Evolutionary conservation across 1,140 invertebrate genomes (phyloP), one percentile per base, ranked within the genome.

Genomic region (Parapsyche elsis): DNA sequence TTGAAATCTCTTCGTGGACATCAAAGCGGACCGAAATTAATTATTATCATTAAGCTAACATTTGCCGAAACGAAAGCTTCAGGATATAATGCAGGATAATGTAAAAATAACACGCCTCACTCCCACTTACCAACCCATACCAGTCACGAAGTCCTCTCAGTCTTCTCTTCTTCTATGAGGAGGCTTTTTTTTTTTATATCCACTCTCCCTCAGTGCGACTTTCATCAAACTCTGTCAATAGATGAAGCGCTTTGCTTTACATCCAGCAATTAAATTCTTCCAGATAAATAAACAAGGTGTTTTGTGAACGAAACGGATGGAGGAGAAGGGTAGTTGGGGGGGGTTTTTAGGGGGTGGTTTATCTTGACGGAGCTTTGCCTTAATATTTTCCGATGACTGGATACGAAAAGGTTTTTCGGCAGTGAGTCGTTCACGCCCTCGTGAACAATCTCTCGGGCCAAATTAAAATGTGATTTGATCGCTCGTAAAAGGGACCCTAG

Each of bases 231-330:
- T 80, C 73, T 80, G 71, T 80, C 73, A 74, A 80, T 80, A 81
- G 75, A 81, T 71, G 74, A 80, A 78, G 67, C 19, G 76, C 59
- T 81, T 81, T 78, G 46, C 61, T 71, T 79, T 79, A 74, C 71
- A 71, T 79, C 16, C 21, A 75, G 81, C 81, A 81, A 81, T 81
- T 81, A 81, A 81, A 81, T 79, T 81, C 77, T 81, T 79, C 81
- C 81, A 76, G 61, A 71, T 76, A 76, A 79, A 79, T 75, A 81
- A 76, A 71, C 73, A 79, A 79, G 78, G 71, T 76, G 71, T 78
- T 67, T 53, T 53, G 49, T 38, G 30, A 38, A 38, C 30, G 30
- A 38, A 38, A 38, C 30, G 30, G 14, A 23, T 70, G 64, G 14
- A 4, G 7, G 30, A 38, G 30, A 7, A 38, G 30, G 2, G 30